These are phyloP conservation scores for Tupiocoris notatus DNA, from an alignment of 2,888 invertebrate species.

Conservation along the genomic window DNA sequence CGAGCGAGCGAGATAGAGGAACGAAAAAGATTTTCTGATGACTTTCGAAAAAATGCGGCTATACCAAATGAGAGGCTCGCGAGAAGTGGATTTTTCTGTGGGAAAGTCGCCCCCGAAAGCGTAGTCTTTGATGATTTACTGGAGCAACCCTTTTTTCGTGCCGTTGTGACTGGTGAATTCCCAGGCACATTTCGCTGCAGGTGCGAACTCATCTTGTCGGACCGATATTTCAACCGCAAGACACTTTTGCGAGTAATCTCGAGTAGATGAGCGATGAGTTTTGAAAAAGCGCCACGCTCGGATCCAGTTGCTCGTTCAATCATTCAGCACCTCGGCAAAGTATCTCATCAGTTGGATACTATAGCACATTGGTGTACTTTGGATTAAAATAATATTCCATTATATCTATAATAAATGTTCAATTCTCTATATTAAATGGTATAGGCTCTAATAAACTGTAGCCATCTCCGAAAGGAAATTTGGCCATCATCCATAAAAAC, in stretches of 20 bases:
- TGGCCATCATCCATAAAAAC: too few species aligned
- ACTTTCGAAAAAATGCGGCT: neutral
- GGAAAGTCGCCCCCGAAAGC: slow-evolving; percentile 25
- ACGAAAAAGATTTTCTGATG: neutral
- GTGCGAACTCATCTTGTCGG: slow-evolving; percentile 22
- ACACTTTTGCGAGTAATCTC: neutral
- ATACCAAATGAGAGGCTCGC: neutral
- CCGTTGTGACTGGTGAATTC: neutral
- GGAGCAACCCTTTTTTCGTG: slow-evolving; percentile 26
- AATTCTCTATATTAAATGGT: too few species aligned
- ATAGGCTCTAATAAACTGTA: too few species aligned
- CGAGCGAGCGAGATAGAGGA: too few species aligned
- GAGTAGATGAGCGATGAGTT: slow-evolving; percentile 18
- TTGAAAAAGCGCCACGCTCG: slow-evolving; percentile 17
- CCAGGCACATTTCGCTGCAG: too few species aligned
- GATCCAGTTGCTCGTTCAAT: slow-evolving; percentile 16
- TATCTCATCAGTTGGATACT: slow-evolving; percentile 3
- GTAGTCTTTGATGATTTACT: slow-evolving; percentile 17
- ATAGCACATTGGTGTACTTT: too few species aligned
- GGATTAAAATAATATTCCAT: too few species aligned
- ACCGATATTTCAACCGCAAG: slow-evolving; percentile 20
- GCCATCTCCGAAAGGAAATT: too few species aligned
- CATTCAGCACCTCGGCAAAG: slow-evolving; percentile 8
- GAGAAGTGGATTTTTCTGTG: slow-evolving; percentile 12
- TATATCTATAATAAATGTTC: too few species aligned